A percentile compares a stretch with the other conserved stretches of the same genome.
phyloP scores from a whole-genome alignment of 1,140 invertebrate genomes.

The Gonatopus flavifemur region DNA sequence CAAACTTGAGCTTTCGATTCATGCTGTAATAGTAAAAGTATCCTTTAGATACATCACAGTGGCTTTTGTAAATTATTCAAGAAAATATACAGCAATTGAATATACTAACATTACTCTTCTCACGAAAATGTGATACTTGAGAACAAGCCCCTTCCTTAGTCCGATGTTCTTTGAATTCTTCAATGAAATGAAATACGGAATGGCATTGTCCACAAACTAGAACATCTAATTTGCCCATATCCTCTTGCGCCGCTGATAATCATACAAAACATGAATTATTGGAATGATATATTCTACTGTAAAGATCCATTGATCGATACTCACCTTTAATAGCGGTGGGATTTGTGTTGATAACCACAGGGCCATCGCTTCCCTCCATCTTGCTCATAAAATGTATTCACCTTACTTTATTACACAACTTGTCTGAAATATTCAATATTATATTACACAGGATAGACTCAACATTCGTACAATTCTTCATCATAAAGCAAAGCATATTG shows the following conservation, averaged over 20 bases:
- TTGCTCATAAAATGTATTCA: constrained; percentile 15
- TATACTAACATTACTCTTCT: constrained; percentile 49
- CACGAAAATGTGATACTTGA: constrained; percentile 49
- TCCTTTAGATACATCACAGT: too few species aligned
- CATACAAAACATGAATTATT: too few species aligned
- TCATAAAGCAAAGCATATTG: too few species aligned
- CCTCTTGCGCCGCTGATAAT: constrained; percentile 68
- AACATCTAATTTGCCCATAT: constrained; percentile 73
- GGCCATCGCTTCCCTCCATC: constrained; percentile 59
- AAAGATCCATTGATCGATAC: too few species aligned
- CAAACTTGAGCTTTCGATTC: constrained; percentile 80
- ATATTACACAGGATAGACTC: too few species aligned
- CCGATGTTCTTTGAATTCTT: constrained; percentile 72
- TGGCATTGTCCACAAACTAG: constrained; percentile 80
- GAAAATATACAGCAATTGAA: constrained; percentile 11
- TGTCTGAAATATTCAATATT: too few species aligned
- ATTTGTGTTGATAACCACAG: constrained; percentile 69
- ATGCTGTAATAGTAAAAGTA: too few species aligned
- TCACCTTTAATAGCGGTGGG: constrained; percentile 68
- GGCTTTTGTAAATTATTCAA: too few species aligned
- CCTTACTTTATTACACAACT: too few species aligned
- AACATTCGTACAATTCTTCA: too few species aligned
- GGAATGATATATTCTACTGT: too few species aligned
- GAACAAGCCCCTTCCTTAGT: constrained; percentile 49
- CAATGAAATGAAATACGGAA: constrained; percentile 75